Evolutionary conservation across 1,140 invertebrate genomes (phyloP).

Genomic region (Cyrtorhinus lividipennis): DNA sequence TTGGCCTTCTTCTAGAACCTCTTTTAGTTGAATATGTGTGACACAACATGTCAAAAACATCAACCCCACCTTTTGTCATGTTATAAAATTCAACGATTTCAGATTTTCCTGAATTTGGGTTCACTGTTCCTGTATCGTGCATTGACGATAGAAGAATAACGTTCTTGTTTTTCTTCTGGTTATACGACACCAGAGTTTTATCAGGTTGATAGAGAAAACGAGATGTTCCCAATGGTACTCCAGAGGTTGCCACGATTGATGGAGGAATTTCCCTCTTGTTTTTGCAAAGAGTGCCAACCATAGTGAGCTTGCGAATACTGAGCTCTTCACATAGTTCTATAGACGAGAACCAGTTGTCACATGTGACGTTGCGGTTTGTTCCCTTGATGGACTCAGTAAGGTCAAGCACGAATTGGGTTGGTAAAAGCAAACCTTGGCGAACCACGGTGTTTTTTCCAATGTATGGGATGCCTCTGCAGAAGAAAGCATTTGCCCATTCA

Average conservation of each 20-base stretch:
- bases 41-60: neutral
- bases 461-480: neutral
- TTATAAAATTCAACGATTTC: neutral
- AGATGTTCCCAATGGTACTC: neutral
- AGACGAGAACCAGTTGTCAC: conserved; percentile 29
- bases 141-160: neutral
- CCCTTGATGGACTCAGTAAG: conserved; percentile 24
- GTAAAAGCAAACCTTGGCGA: conserved; percentile 8
- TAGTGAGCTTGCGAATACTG: conserved; percentile 24
- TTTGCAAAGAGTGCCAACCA: conserved; percentile 28
- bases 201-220: neutral
- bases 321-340: conserved; percentile 25
- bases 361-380: conserved; percentile 27
- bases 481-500: neutral
- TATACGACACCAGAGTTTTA: neutral
- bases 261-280: conserved; percentile 26
- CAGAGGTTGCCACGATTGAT: neutral
- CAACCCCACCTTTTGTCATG: neutral
- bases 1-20: neutral
- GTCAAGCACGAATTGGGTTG: conserved; percentile 23
- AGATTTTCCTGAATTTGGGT: neutral
- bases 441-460: neutral
- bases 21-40: neutral
- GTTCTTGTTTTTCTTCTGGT: neutral
- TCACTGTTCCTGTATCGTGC: neutral